Base-by-base conservation (phyloP, 1,140 invertebrate species). In the Caenorhabditis brenneri region DNA sequence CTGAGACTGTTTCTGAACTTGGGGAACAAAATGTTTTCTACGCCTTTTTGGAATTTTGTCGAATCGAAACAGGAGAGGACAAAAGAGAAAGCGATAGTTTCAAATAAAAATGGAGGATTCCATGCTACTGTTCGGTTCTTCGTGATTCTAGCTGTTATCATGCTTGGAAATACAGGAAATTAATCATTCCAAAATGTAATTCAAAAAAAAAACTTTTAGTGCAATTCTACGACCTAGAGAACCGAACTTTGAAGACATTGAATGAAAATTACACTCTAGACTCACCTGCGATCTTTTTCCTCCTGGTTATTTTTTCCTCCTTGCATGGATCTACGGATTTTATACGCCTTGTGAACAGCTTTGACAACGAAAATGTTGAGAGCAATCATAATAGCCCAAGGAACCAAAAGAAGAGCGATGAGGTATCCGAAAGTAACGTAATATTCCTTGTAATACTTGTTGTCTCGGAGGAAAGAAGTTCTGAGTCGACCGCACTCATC, bases 371-470 rank as follows among this genome's bases (percentile, higher is more conserved):
- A 88, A 1, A 88, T 79, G 84, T 90, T 90, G 19, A 90, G 80
- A 24, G 90, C 82, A 39, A 90, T 89, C 84, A 90, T 90, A 12
- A 90, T 60, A 27, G 88, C 80, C 89, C 82, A 90, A 2, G 88
- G 88, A 69, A 89, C 87, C 19, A 87, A 84, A 4, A 89, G 78
- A 79, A 89, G 39, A 12, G 90, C 80, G 10, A 89, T 79, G 27
- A 89, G 74, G 80, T 89, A 89, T 1, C 84, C 90, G 39, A 90
- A 91, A 24, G 88, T 89, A 51, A 90, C 89, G 85, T 89, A 89
- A 31, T 85, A 69, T 33, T 88, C 84, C 48, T 90, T 87, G 83
- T 89, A 89, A 19, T 88, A 80, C 42, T 80, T 58, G 60, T 87
- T 87, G 24, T 89, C 42, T 69, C 88, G 81, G 19, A 89, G 53